phyloP scores from a whole-genome alignment of 2,113 vertebrate species.

The Gnathonemus echidnorhynchus region DNA sequence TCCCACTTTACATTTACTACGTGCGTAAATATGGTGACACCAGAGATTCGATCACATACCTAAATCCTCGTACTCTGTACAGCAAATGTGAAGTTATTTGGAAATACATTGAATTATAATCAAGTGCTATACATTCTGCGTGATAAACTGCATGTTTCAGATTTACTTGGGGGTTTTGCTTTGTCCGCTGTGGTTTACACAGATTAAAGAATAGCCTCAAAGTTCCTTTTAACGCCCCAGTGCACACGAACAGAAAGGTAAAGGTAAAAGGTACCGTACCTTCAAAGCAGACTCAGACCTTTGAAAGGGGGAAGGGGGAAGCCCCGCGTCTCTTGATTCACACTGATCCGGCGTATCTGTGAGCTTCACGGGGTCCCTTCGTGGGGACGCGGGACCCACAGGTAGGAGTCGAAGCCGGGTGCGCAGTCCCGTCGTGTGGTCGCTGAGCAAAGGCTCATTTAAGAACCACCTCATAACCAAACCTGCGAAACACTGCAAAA shows the following conservation, averaged over 20 bases:
- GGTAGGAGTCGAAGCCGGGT: conserved; percentile 10
- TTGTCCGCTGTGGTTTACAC: not conserved
- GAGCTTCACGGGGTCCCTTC: not conserved
- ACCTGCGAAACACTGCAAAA: not conserved
- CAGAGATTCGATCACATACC: not conserved
- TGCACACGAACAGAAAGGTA: not conserved
- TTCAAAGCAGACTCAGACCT: not conserved
- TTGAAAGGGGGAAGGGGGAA: not conserved
- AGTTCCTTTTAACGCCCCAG: not conserved
- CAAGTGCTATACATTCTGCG: not conserved
- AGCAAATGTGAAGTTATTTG: not conserved
- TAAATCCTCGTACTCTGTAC: not conserved
- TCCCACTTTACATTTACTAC: not conserved
- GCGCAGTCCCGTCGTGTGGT: not conserved
- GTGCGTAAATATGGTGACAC: not conserved
- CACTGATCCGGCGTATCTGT: not conserved
- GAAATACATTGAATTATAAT: not conserved
- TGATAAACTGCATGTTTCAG: not conserved
- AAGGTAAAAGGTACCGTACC: not conserved
- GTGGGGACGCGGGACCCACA: conserved; percentile 8
- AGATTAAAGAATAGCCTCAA: not conserved
- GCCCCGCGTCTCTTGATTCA: conserved; percentile 3
- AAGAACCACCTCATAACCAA: not conserved
- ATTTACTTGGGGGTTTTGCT: not conserved
- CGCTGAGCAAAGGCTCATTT: not conserved